Conservation (phyloP, 2,888 invertebrate species). For the Chymomyza caudatula region DNA sequence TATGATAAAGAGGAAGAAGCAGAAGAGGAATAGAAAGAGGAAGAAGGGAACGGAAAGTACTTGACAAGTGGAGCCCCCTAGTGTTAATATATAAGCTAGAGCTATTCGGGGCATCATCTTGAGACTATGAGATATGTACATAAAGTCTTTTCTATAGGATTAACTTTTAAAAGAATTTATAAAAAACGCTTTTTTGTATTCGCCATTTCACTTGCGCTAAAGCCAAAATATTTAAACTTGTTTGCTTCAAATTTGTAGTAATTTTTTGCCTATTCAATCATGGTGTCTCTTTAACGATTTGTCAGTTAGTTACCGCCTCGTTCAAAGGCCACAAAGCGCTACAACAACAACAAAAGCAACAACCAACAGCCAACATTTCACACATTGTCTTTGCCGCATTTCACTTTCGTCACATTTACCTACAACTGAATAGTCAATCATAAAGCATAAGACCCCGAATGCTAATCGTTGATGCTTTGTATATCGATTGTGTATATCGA, state of each 20-base stretch:
- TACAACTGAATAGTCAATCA: neutral
- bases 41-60: too few relatives aligned
- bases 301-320: neutral
- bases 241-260: neutral
- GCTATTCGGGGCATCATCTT: too few relatives aligned
- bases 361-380: neutral
- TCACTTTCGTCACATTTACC: neutral
- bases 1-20: too few relatives aligned
- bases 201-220: too few relatives aligned
- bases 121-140: too few relatives aligned
- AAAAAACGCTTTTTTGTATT: too few relatives aligned
- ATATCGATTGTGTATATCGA: neutral
- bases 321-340: neutral
- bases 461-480: neutral
- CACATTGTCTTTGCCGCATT: neutral
- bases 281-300: neutral
- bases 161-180: too few relatives aligned
- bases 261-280: neutral
- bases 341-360: neutral
- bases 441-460: neutral
- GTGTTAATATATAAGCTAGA: too few relatives aligned
- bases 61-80: too few relatives aligned
- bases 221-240: too few relatives aligned
- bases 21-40: too few relatives aligned
- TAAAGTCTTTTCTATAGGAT: too few relatives aligned